Evolutionary conservation across 53 echinoderm and acorn worm species (phyloP), one percentile per base, ranked within the genome.

Genomic region (Echinarachnius parma): DNA sequence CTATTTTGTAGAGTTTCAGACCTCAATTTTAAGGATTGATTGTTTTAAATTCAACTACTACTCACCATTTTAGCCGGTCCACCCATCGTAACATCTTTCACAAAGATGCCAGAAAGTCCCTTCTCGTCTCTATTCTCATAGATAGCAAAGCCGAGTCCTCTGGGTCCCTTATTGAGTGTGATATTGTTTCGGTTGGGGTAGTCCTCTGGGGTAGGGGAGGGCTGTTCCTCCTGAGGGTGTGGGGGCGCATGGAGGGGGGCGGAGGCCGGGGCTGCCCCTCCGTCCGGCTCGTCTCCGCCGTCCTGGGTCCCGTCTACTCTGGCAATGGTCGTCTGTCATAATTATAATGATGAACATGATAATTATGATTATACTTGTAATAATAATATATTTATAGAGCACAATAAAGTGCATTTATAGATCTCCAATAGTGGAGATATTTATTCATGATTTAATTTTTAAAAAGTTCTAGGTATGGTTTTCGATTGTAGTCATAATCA

Each of bases 71-170:
- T 77, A 22, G 90, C 95, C 1, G 96, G 82, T 27, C 96, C 96
- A 21, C 85, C 90, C 19, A 48, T 78, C 16, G 80, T 84, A 1
- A 95, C 42, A 31, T 95, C 96, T 65, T 85, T 84, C 31, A 95
- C 82, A 80, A 85, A 91, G 33, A 91, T 95, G 1, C 96, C 87
- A 2, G 78, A 87, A 31, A 81, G 74, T 37, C 81, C 81, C 7
- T 59, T 64, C 2, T 62, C 31, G 53, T 93, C 93, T 50, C 66
- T 59, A 29, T 80, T 83, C 57, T 90, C 90, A 48, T 62, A 79
- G 46, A 95, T 84, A 21, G 90, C 87, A 45, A 95, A 90, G 30
- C 96, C 96, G 10, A 90, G 82, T 4, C 90, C 89, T 14, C 75
- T 56, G 5, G 54, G 58, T 21, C 95, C 89, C 84, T 89, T 93